These are phyloP conservation scores for Hyles euphorbiae DNA, from an alignment of 1,140 invertebrate genomes.

Conservation along the genomic window DNA sequence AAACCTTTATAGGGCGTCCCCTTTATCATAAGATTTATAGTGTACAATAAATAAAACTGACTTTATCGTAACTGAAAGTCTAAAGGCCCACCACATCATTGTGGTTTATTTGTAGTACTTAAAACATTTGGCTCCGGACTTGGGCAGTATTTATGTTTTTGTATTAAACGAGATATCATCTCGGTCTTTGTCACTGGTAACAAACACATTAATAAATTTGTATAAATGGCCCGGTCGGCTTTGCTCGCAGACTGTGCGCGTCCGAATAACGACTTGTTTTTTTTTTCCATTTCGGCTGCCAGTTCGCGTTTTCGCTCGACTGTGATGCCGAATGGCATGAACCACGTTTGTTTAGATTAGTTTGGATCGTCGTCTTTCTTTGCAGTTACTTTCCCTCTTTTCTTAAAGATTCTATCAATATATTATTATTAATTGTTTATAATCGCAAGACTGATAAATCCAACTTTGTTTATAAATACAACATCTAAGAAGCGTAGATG, in stretches of 20 bases:
- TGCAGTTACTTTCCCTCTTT: no score
- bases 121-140: conserved; percentile 1
- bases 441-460: background rate
- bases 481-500: no score
- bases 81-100: conserved; percentile 1
- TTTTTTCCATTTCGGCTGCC: background rate
- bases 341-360: no score
- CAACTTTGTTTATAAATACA: no score
- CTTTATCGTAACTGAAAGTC: conserved; percentile 2
- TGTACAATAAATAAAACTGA: conserved; percentile 7
- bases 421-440: background rate
- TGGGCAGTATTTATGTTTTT: conserved; percentile 3
- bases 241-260: background rate
- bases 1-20: no score
- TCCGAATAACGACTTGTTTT: no score
- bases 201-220: conserved; percentile 35
- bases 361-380: no score
- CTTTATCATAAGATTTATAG: background rate
- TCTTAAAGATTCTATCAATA: no score
- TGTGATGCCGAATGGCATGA: no score
- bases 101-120: conserved; percentile 9
- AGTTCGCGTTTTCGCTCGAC: background rate
- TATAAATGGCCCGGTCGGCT: conserved; percentile 22
- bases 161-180: conserved; percentile 3
- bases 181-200: conserved; percentile 18